Conservation (phyloP, 1,140 invertebrate genomes). For the Neuroterus valhalla region DNA sequence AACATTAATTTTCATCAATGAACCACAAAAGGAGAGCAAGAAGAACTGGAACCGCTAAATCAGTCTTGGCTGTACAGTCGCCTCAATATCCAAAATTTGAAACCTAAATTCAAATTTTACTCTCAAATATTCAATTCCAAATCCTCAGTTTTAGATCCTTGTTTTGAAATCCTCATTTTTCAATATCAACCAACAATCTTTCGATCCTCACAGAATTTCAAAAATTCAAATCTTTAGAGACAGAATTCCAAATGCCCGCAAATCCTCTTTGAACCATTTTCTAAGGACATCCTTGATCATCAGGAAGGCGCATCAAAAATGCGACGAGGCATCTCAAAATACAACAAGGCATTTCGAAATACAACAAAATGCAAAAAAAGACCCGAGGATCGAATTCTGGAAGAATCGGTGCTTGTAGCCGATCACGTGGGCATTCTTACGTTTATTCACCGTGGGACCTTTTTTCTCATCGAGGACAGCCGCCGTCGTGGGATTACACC, state of each 20-base stretch:
- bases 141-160: no score
- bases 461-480: constrained; percentile 51
- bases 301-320: constrained; percentile 32
- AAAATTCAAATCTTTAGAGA: neutral
- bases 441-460: constrained; percentile 55
- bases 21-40: neutral
- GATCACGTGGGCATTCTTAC: constrained; percentile 63
- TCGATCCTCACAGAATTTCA: no score
- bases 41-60: neutral
- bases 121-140: no score
- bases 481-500: constrained; percentile 55
- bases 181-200: no score
- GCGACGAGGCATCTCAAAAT: constrained; percentile 36
- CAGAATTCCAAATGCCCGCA: neutral
- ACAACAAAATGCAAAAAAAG: no score
- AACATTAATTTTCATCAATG: neutral
- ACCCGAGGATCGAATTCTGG: constrained; percentile 17
- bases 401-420: constrained; percentile 36
- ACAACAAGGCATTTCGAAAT: constrained; percentile 27
- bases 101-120: no score
- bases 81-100: no score
- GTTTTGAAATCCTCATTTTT: no score
- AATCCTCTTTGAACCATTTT: neutral
- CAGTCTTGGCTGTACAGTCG: no score
- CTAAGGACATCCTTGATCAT: constrained; percentile 15